Evolutionary conservation across 2,888 invertebrate genomes (phyloP).

Genomic region (Gymnocheta viridis): DNA sequence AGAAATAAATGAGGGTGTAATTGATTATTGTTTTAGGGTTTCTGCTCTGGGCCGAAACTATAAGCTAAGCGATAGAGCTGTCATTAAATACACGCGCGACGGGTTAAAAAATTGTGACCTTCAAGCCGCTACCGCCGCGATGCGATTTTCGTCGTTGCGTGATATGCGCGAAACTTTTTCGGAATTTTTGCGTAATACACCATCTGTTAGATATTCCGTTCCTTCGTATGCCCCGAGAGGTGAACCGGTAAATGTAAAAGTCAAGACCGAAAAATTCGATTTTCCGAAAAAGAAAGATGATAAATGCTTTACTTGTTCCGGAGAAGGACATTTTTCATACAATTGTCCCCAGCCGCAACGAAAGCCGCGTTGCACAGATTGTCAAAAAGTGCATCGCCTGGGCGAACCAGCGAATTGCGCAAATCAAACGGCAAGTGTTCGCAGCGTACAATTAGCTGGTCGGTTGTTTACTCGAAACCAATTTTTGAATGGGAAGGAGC

Average conservation of each 20-base stretch:
- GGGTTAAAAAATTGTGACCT: constrained; percentile 51
- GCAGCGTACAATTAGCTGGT: too few species aligned
- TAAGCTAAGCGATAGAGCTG: constrained; percentile 47
- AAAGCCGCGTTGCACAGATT: too few species aligned
- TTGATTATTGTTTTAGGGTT: constrained; percentile 60
- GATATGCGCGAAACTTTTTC: constrained; percentile 17
- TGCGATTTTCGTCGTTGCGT: constrained; percentile 37
- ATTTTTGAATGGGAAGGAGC: too few species aligned
- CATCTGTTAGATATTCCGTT: neutral
- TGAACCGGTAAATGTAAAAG: neutral
- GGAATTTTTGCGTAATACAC: neutral
- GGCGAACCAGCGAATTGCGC: too few species aligned
- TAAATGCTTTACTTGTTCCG: neutral
- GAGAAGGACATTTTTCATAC: neutral
- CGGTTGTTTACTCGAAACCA: too few species aligned
- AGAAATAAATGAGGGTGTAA: neutral
- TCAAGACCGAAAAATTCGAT: neutral
- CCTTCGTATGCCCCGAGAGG: too few species aligned
- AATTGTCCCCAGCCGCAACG: too few species aligned
- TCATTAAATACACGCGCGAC: constrained; percentile 57
- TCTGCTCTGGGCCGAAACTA: constrained; percentile 38
- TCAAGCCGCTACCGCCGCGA: constrained; percentile 29
- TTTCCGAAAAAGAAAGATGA: neutral
- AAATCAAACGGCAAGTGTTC: too few species aligned
- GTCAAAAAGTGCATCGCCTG: too few species aligned